Evolutionary conservation across 2,797 vertebrate genomes (phyloP).

Genomic region (Glyptemys insculpta): DNA sequence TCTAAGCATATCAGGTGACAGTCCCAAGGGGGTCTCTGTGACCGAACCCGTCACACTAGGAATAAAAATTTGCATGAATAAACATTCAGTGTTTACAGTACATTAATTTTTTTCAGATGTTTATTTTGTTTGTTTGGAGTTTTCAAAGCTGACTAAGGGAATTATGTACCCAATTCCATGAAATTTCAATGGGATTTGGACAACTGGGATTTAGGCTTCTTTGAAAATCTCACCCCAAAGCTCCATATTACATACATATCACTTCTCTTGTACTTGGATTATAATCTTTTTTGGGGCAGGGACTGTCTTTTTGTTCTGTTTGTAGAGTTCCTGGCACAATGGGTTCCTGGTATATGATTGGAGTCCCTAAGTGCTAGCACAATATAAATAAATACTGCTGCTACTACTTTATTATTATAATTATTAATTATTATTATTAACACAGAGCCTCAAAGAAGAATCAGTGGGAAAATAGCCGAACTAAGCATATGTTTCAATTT

Average conservation of each 20-base stretch:
- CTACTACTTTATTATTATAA: neutral
- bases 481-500: constrained; percentile 34
- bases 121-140: neutral
- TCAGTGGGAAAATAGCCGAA: neutral
- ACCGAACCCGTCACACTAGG: neutral
- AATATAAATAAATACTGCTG: neutral
- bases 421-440: neutral
- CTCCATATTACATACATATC: neutral
- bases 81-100: neutral
- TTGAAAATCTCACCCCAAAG: neutral
- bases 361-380: neutral
- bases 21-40: too few species aligned
- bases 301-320: neutral
- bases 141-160: neutral
- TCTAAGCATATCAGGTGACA: too few species aligned
- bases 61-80: neutral
- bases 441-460: neutral
- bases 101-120: constrained; percentile 17
- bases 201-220: neutral
- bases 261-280: neutral
- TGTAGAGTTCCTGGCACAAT: neutral
- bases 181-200: neutral
- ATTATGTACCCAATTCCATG: neutral
- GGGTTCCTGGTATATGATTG: neutral
- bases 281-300: neutral